Base-by-base conservation (phyloP, 2,888 invertebrate genomes). In the Drosophila barbarae region DNA sequence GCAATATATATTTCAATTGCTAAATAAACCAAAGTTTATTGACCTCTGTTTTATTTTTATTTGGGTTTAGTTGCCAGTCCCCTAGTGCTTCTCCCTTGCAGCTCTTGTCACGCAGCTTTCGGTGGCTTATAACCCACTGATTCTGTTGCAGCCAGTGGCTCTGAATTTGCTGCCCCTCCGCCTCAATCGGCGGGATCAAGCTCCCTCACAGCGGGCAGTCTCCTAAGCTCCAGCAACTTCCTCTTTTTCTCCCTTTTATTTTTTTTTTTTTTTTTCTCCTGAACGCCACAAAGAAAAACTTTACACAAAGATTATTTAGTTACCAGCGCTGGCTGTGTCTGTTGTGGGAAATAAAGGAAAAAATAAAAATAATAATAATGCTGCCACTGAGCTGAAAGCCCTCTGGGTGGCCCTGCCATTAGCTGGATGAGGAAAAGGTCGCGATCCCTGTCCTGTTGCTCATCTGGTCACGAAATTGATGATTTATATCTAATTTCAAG, bases 221-320 rank as follows among this genome's bases (percentile, higher is more conserved):
- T 64, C 18, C 64, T 42, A 50, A 59, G 59, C 59, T 59, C 59
- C 36, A 10, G 35, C 15, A 59, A 59, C 53, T 38, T 55, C 55
- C 28, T 26, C 36, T 41, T 10, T 23, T 23, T 6, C 36, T 3
- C 12, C 2, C 3, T 23, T 13, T 21, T 21, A 5, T 47, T 35
- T 32, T 51, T 21, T 21, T 21, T 21, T 18, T 21, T 36, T 55
- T 35, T 42, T 18, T 36, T 23, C 38, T 15, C 5, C 49, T 42
- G 10, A 15, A n/a, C 21, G 61, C 65, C 56, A 67, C 74, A 76
- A 61, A 66, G 77, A 57, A 71, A 68, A 77, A 76, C 72, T 79
- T 83, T 70, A 46, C 51, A 66, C 69, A 73, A 76, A 73, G 73
- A 76, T 79, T 79, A 79, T 73, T 79, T 79, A 73, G 79, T 61